Conservation (phyloP, 2,797 vertebrate species). For the Chelmon rostratus region DNA sequence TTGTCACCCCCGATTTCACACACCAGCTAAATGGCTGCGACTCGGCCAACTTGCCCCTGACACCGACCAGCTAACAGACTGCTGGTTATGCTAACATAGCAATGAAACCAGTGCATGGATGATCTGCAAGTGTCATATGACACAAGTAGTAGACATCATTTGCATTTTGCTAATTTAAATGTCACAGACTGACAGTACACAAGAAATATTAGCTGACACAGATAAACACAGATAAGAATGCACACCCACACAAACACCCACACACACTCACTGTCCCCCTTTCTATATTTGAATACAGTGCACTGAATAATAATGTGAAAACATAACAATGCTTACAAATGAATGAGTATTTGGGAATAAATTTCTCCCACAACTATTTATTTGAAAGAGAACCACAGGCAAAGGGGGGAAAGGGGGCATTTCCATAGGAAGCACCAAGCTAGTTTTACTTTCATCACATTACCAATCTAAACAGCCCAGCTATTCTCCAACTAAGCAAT, state of each 20-base stretch:
- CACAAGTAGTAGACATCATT: conserved; percentile 5
- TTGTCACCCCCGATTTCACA: conserved; percentile 90
- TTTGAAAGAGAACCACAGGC: conserved; percentile 48
- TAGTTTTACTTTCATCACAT: conserved; percentile 82
- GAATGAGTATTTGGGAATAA: conserved; percentile 58
- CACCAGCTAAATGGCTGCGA: conserved; percentile 81
- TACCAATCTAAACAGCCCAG: conserved; percentile 80
- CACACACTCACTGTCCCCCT: conserved; percentile 13
- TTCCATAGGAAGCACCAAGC: conserved; percentile 69
- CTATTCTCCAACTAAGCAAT: conserved; percentile 81
- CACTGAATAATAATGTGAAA: conserved; percentile 58
- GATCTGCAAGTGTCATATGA: conserved; percentile 8
- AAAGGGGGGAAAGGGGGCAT: conserved; percentile 36
- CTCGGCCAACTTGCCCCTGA: conserved; percentile 61
- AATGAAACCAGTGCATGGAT: conserved; percentile 13
- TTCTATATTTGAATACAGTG: conserved; percentile 42
- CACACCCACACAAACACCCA: conserved; percentile 8
- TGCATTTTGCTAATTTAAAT: conserved; percentile 41
- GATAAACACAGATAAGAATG: conserved; percentile 12
- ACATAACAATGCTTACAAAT: conserved; percentile 61
- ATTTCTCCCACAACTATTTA: conserved; percentile 61
- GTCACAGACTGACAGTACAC: neutral
- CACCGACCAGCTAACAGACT: conserved; percentile 42
- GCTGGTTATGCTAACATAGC: conserved; percentile 47
- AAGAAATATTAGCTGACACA: conserved; percentile 20